A percentile compares a stretch with the other conserved stretches of the same genome.
These are phyloP conservation scores for Andrena camellia DNA, from an alignment of 2,888 invertebrate genomes.

Conservation along the genomic window DNA sequence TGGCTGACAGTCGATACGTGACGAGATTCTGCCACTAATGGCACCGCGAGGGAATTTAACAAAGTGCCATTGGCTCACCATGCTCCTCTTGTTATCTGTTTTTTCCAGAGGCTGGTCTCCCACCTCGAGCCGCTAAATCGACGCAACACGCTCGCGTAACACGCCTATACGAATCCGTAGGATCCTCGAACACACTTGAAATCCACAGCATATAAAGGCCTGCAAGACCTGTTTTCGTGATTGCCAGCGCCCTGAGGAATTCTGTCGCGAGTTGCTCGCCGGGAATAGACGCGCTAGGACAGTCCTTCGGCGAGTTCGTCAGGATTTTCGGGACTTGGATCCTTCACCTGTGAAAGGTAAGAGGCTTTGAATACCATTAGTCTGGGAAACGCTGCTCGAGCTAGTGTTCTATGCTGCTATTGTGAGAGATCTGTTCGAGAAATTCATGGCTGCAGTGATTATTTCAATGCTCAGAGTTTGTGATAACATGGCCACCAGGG, in stretches of 20 bases:
- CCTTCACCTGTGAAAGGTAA: constrained; percentile 17
- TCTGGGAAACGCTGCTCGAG: neutral
- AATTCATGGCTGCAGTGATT: too few relatives aligned
- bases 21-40: constrained; percentile 48
- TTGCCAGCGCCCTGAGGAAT: constrained; percentile 64
- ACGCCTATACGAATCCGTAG: constrained; percentile 37
- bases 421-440: too few relatives aligned
- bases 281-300: constrained; percentile 58
- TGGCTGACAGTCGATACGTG: constrained; percentile 49
- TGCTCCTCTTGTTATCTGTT: constrained; percentile 17
- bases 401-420: too few relatives aligned
- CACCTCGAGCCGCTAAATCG: constrained; percentile 38
- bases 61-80: constrained; percentile 17
- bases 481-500: too few relatives aligned
- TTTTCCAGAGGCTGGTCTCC: constrained; percentile 28
- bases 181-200: constrained; percentile 48
- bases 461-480: too few relatives aligned
- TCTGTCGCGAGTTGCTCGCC: constrained; percentile 56
- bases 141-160: constrained; percentile 18
- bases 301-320: constrained; percentile 56
- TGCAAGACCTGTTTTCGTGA: constrained; percentile 72
- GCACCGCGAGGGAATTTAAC: constrained; percentile 22
- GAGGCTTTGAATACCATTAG: neutral
- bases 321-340: constrained; percentile 14
- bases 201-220: constrained; percentile 65